Conservation (phyloP, 2,113 vertebrate species). For the Cyanoderma ruficeps region DNA sequence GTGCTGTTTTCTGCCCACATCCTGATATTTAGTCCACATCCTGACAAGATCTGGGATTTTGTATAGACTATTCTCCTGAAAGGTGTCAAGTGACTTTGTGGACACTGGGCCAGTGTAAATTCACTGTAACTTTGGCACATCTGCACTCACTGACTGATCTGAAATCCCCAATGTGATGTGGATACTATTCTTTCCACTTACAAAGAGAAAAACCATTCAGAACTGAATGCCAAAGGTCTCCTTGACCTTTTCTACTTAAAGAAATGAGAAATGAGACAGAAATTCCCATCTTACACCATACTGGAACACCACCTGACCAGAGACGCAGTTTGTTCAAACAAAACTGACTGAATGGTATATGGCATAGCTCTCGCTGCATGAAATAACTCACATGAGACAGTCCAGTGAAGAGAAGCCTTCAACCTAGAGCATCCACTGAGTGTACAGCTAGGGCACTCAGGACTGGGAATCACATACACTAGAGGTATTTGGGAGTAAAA, state of each 20-base stretch:
- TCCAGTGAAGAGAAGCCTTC: not conserved
- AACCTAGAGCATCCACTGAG: not conserved
- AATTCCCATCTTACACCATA: not conserved
- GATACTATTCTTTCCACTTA: not conserved
- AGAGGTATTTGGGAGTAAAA: not conserved
- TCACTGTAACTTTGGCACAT: not conserved
- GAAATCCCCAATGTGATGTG: not conserved
- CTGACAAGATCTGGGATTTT: not conserved
- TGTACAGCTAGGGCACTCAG: not conserved
- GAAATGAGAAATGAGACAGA: not conserved
- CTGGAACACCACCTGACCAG: not conserved
- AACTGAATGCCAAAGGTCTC: not conserved
- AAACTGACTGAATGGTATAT: not conserved
- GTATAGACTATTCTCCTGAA: not conserved
- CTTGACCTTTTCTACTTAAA: not conserved
- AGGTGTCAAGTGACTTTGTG: not conserved
- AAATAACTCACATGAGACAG: not conserved
- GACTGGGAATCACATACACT: not conserved
- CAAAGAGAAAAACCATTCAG: not conserved
- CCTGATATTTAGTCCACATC: slow-evolving; percentile 17
- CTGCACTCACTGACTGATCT: not conserved
- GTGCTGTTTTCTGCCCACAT: slow-evolving; percentile 29
- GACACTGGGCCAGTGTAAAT: not conserved
- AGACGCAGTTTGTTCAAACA: not conserved
- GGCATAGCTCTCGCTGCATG: not conserved